Base-by-base conservation (phyloP, 2,888 invertebrate species). In the Dichetophora obliterata region DNA sequence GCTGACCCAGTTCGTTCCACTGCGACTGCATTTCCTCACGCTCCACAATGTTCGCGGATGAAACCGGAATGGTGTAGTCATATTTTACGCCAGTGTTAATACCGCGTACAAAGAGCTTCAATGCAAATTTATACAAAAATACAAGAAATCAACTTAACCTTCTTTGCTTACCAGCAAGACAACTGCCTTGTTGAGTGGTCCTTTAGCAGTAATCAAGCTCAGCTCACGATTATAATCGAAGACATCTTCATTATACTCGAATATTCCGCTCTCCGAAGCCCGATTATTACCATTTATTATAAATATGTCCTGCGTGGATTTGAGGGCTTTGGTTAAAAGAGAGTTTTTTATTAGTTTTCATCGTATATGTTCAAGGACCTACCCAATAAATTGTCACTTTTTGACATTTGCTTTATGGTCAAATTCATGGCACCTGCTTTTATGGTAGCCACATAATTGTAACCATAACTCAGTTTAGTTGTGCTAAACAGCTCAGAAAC, bases 391-490 rank as follows among this genome's bases (percentile, higher is more conserved):
- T 97, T 97, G 77, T 93, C 92, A 84, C 94, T 95, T 83, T 93
- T 91, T 70, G 93, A 92, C 79, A 95, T 90, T 88, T 96, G 96
- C 61, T 94, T 94, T 82, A 97, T 92, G 86, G 95, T 94, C 78
- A 97, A 92, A 84, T 95, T 94, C 90, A 96, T 96, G 57, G 97
- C 95, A 16, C 96, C 96, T 78, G 92, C 91, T 0, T 96, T 96
- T 74, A 97, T 93, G 57, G 94, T 94, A 5, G 95, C 93, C 70
- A 97, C 93, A 83, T 93, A 91, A 77, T 95, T 94, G 90, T 96
- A 96, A 63, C 96, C 96, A 75, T 93, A 92, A 0, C 94, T 93
- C 79, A 96, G 91, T 80, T 94, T 92, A 0, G 94, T 93, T 69
- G 94, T 91, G 27, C 94, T 94, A 90, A 95, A 97, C 78, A 96